Evolutionary conservation across 2,797 vertebrate species (phyloP), one percentile per base, ranked within the genome.

Genomic region (Takifugu ocellatus): DNA sequence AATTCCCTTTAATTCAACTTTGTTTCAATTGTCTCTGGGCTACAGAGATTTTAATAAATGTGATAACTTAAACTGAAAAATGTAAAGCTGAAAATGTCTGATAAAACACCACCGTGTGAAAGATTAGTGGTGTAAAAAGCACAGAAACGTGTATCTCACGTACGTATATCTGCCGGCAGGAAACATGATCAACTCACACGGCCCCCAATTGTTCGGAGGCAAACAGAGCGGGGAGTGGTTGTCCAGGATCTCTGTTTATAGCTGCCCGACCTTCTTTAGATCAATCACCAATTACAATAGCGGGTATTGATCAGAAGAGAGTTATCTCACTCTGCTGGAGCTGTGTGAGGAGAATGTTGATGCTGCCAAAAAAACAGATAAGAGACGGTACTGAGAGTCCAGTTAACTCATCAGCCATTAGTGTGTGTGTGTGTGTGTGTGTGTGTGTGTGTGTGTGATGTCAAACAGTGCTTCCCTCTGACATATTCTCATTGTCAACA

Each of bases 391-490:
- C 66, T n/a, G 74, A 74, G 75, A 74, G 63, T 66, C 59, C 10
- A 1, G 83, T 87, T 88, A 88, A 85, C 84, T 79, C 74, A 70
- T 86, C 82, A 86, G 47, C 82, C 79, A 83, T 86, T 88, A 79
- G 59, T 62, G 42, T 66, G 54, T 60, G 57, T 66, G 51, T 68
- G 59, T 68, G 54, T 66, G 55, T 62, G 62, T 66, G 59, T 61
- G 57, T 62, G 59, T 63, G 47, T 51, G 49, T 65, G 55, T 51
- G 43, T 33, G 31, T 33, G 31, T 9, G 31, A 33, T 33, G 31
- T 33, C 75, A 82, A 75, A 77, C 62, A 74, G 44, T 74, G 63
- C 68, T 66, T 58, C 53, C 16, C 56, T 70, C 52, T 68, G 61
- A 65, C 66, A 75, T 68, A 79, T 68, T 71, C 50, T 54, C 56